phyloP scores from a whole-genome alignment of 2,797 vertebrate species.

The Etheostoma nigrum region DNA sequence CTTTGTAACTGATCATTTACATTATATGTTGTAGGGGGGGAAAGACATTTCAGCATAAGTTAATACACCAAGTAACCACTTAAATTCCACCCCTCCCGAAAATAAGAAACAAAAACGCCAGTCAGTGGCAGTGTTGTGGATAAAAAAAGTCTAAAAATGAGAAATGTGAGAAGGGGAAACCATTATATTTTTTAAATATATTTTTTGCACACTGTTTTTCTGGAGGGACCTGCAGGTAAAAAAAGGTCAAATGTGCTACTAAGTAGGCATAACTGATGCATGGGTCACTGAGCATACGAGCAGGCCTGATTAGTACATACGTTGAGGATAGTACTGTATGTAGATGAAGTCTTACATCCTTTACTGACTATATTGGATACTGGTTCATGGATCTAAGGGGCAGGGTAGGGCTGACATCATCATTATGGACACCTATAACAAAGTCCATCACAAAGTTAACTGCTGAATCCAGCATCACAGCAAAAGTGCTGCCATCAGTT shows the following conservation, averaged over 20 bases:
- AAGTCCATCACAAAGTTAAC: constrained; percentile 10
- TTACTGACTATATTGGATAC: background rate
- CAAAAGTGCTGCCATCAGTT: constrained; percentile 15
- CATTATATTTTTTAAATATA: background rate
- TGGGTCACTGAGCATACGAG: constrained; percentile 15
- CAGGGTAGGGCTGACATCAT: constrained; percentile 13
- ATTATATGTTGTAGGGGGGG: background rate
- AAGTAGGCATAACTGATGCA: constrained; percentile 31
- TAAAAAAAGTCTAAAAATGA: constrained; percentile 25
- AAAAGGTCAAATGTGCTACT: background rate
- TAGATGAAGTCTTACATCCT: constrained; percentile 26
- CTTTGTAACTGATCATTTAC: background rate
- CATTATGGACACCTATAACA: constrained; percentile 23
- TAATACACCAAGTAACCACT: background rate
- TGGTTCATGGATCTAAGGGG: constrained; percentile 3
- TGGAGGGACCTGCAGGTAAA: constrained; percentile 6
- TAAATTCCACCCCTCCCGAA: constrained; percentile 33
- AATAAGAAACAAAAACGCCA: constrained; percentile 47
- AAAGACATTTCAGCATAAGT: background rate
- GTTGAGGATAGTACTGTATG: constrained; percentile 3
- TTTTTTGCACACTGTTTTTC: background rate
- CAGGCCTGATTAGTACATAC: constrained; percentile 51
- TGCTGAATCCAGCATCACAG: constrained; percentile 22
- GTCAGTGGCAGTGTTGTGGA: constrained; percentile 2
- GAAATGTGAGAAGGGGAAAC: background rate